Evolutionary conservation across 2,797 vertebrate genomes (phyloP).

Genomic region (Lacerta bilineata): DNA sequence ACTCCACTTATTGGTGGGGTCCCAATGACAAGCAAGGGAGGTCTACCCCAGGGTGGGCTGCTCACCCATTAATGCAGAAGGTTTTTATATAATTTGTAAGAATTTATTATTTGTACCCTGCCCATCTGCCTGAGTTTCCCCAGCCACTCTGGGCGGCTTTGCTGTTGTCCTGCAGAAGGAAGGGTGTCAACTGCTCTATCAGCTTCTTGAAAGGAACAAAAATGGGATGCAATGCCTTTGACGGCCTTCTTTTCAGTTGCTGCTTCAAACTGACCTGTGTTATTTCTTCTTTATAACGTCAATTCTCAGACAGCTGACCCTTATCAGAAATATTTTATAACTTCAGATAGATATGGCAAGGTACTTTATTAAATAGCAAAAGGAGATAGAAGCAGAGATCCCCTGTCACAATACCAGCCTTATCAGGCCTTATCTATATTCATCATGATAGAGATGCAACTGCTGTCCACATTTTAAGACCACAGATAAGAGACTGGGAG

Average conservation of each 20-base stretch:
- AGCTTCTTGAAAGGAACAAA: background rate
- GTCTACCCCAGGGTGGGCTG: background rate
- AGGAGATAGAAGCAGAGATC: too few species aligned
- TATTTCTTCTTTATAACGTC: too few species aligned
- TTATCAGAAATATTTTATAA: fast-evolving
- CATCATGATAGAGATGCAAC: background rate
- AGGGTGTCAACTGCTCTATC: background rate
- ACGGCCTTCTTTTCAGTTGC: background rate
- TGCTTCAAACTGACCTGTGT: background rate
- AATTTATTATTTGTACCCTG: too few species aligned
- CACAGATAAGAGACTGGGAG: background rate
- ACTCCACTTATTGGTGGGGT: background rate
- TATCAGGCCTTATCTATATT: background rate
- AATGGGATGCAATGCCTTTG: background rate
- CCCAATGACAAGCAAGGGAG: background rate
- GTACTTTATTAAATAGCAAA: conserved; percentile 1
- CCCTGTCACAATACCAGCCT: background rate
- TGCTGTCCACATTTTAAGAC: too few species aligned
- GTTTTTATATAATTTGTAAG: background rate
- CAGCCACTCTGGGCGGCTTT: too few species aligned
- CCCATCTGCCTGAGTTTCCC: too few species aligned
- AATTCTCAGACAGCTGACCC: background rate
- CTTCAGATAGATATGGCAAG: fast-evolving
- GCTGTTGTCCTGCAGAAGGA: background rate
- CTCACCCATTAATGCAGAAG: background rate